These are phyloP conservation scores for Cotesia typhae DNA, from an alignment of 1,140 invertebrate species.

Conservation along the genomic window DNA sequence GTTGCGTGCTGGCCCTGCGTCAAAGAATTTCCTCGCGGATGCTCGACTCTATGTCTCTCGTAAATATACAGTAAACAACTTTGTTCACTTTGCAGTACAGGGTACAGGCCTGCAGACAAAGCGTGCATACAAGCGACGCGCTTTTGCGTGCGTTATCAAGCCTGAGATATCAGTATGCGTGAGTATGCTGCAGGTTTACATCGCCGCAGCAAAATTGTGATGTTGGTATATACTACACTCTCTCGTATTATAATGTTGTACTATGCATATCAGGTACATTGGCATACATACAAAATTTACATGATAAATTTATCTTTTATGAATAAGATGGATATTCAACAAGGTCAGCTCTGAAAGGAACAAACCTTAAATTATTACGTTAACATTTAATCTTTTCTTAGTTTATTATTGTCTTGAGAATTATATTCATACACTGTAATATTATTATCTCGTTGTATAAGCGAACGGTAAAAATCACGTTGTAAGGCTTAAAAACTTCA, in stretches of 20 bases:
- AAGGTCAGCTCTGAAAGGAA: too few relatives aligned
- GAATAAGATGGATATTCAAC: too few relatives aligned
- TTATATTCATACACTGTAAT: too few relatives aligned
- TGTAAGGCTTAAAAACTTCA: too few relatives aligned
- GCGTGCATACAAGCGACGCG: slow-evolving; percentile 5
- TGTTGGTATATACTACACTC: not conserved
- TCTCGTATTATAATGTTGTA: slow-evolving; percentile 7
- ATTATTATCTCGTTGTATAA: too few relatives aligned
- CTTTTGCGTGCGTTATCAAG: slow-evolving; percentile 25
- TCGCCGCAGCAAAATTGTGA: not conserved
- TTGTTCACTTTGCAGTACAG: slow-evolving; percentile 34
- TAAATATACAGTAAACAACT: slow-evolving; percentile 48
- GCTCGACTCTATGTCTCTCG: slow-evolving; percentile 43
- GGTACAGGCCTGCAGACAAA: slow-evolving; percentile 1
- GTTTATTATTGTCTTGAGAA: too few relatives aligned
- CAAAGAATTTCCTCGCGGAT: slow-evolving; percentile 49
- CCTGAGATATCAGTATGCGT: slow-evolving; percentile 20
- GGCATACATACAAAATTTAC: too few relatives aligned
- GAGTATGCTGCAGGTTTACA: not conserved
- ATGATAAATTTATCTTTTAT: too few relatives aligned
- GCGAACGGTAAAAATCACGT: too few relatives aligned
- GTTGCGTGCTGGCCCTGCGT: slow-evolving; percentile 44
- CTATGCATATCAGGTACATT: not conserved
- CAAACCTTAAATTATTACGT: too few relatives aligned
- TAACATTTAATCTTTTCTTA: too few relatives aligned